Percentiles rank a stretch among this genome's conserved stretches.
Evolutionary conservation across 2,888 invertebrate genomes (phyloP).

Genomic region (Epinotia nisella): DNA sequence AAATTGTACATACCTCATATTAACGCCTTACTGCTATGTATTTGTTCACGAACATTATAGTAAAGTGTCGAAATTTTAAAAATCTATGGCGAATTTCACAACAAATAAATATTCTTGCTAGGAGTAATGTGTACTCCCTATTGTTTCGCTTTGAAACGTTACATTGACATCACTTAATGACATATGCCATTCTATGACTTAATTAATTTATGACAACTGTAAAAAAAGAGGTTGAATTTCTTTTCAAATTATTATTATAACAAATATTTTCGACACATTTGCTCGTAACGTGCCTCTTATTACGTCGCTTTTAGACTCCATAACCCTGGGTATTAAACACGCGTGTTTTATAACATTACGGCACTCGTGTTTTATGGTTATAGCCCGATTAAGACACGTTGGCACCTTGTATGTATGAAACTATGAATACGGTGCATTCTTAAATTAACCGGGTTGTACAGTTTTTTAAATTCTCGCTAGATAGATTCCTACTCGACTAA

Average conservation of each 20-base stretch:
- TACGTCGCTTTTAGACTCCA: too few relatives aligned
- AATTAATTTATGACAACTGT: not conserved
- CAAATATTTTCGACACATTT: too few relatives aligned
- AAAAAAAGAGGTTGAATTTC: not conserved
- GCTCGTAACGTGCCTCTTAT: too few relatives aligned
- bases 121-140: not conserved
- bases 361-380: too few relatives aligned
- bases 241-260: not conserved
- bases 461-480: too few relatives aligned
- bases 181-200: not conserved
- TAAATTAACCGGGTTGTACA: too few relatives aligned
- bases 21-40: not conserved
- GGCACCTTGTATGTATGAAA: too few relatives aligned
- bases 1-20: conserved; percentile 15
- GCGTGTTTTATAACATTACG: too few relatives aligned
- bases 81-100: not conserved
- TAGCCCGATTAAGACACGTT: too few relatives aligned
- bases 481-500: too few relatives aligned
- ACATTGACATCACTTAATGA: not conserved
- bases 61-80: not conserved
- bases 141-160: not conserved
- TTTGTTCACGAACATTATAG: not conserved
- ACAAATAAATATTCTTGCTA: not conserved
- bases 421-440: too few relatives aligned
- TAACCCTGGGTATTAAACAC: too few relatives aligned